These are phyloP conservation scores for Aramus guarauna DNA, from an alignment of 2,113 vertebrate genomes.

Conservation along the genomic window DNA sequence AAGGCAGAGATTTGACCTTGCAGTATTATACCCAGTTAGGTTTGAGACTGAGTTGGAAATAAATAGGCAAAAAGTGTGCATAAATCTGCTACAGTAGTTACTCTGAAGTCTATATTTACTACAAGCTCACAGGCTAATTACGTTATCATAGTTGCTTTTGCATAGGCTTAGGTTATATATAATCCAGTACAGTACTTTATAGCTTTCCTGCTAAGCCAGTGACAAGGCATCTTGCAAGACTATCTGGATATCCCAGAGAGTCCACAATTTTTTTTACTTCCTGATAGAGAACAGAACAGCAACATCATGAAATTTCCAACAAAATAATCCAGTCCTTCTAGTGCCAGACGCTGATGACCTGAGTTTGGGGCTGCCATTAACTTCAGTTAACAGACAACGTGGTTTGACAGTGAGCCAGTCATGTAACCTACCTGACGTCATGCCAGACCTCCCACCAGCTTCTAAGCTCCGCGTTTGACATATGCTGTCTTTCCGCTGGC, in stretches of 20 bases:
- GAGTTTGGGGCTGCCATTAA: not conserved
- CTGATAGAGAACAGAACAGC: not conserved
- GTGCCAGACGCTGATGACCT: not conserved
- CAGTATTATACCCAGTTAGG: not conserved
- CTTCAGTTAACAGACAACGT: not conserved
- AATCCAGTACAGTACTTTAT: not conserved
- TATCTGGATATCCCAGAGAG: not conserved
- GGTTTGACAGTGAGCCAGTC: not conserved
- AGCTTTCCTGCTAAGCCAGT: not conserved
- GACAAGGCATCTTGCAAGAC: not conserved
- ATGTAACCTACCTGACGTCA: fast-evolving
- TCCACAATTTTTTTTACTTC: not conserved
- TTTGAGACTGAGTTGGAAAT: not conserved
- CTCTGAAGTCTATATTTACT: not conserved
- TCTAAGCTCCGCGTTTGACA: not conserved
- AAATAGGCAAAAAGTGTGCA: not conserved
- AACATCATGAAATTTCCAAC: not conserved
- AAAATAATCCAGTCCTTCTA: not conserved
- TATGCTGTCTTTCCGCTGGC: not conserved
- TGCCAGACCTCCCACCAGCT: not conserved
- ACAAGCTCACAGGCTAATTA: not conserved
- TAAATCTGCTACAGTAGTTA: not conserved
- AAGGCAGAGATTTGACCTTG: not conserved
- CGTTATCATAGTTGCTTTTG: not conserved
- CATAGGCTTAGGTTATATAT: not conserved